Evolutionary conservation across 2,113 vertebrate species (phyloP).

Genomic region (Percina caprodes): DNA sequence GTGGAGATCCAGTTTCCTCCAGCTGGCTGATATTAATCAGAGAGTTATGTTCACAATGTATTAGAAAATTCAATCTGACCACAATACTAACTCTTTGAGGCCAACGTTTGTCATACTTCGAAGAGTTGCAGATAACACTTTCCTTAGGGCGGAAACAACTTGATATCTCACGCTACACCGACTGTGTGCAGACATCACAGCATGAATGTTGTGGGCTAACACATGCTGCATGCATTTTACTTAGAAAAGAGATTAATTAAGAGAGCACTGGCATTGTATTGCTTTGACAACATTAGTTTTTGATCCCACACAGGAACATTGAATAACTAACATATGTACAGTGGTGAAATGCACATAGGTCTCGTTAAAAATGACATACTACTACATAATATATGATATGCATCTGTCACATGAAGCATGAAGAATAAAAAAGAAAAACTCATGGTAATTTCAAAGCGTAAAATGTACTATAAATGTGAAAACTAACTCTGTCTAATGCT

Average conservation of each 20-base stretch:
- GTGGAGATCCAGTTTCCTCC: background rate
- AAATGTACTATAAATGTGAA: background rate
- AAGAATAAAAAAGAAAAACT: background rate
- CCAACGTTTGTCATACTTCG: background rate
- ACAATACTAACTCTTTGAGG: background rate
- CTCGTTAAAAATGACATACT: background rate
- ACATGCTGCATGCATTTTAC: background rate
- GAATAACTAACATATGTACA: background rate
- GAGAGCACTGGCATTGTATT: background rate
- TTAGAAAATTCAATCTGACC: background rate
- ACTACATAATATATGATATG: background rate
- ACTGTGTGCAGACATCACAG: no score
- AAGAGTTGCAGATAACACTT: background rate
- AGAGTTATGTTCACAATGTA: background rate
- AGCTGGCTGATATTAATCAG: background rate
- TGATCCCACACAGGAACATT: background rate
- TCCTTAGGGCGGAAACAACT: accelerated
- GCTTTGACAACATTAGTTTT: background rate
- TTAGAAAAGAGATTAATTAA: background rate
- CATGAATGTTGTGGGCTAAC: background rate
- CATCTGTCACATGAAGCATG: background rate
- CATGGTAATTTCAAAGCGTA: background rate
- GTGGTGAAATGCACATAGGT: background rate
- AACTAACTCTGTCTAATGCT: background rate
- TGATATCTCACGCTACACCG: background rate